Conservation (phyloP, 2,113 vertebrate genomes). For the Loxodonta africana region DNA sequence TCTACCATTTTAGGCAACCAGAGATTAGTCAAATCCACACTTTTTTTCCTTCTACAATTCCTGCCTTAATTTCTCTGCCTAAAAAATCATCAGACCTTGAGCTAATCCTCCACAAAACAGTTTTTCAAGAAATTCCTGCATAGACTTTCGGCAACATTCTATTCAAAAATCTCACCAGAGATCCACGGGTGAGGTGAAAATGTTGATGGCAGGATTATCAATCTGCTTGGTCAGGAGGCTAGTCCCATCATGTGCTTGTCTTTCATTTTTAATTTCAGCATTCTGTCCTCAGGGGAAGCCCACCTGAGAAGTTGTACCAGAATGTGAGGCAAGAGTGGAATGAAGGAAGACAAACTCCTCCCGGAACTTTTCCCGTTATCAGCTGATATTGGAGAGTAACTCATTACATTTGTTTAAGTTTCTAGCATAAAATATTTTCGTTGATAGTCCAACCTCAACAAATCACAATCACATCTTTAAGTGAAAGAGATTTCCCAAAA, state of each 20-base stretch:
- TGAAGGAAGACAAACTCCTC: constrained; percentile 19
- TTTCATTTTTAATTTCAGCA: constrained; percentile 62
- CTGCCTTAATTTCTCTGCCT: constrained; percentile 61
- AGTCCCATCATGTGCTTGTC: not conserved
- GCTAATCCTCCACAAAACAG: constrained; percentile 50
- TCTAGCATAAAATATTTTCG: constrained; percentile 31
- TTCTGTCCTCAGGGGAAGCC: constrained; percentile 8
- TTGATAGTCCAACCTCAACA: not conserved
- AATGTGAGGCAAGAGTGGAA: not conserved
- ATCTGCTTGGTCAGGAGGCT: not conserved
- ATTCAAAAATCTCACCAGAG: not conserved
- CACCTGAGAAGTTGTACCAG: not conserved
- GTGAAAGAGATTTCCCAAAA: constrained; percentile 78
- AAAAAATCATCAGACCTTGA: constrained; percentile 69
- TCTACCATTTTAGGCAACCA: not conserved
- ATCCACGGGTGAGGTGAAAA: constrained; percentile 59
- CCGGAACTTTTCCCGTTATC: not conserved
- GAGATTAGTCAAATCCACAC: not conserved
- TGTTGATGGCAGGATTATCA: constrained; percentile 57
- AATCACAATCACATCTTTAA: constrained; percentile 55
- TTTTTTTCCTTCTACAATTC: not conserved
- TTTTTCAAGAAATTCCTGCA: constrained; percentile 61
- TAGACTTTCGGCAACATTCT: constrained; percentile 40
- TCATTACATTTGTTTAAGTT: constrained; percentile 19
- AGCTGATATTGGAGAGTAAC: not conserved